A percentile compares a stretch with the other conserved stretches of the same genome.
These are phyloP conservation scores for Meloidogyne chitwoodi DNA, from an alignment of 1,140 invertebrate species.

Conservation along the genomic window DNA sequence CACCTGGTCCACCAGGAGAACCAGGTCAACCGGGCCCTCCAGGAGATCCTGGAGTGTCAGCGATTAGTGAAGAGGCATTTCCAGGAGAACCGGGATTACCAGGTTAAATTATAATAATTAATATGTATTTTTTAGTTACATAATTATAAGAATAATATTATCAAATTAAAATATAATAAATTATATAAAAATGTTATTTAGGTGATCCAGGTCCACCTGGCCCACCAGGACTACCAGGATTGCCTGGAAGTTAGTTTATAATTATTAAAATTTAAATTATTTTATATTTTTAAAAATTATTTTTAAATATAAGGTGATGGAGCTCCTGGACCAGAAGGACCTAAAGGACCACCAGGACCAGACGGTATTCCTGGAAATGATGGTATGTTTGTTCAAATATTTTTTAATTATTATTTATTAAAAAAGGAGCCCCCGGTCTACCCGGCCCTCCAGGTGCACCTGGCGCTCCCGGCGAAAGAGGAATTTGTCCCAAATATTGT, in stretches of 20 bases:
- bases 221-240: conserved; percentile 22
- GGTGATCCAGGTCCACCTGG: conserved; percentile 23
- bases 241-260: conserved; percentile 19
- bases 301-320: conserved; percentile 5
- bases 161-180: not conserved
- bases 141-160: no score
- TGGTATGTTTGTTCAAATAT: not conserved
- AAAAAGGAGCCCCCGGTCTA: conserved; percentile 43
- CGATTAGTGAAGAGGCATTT: conserved; percentile 15
- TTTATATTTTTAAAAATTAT: not conserved
- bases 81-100: conserved; percentile 30
- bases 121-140: not conserved
- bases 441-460: conserved; percentile 51
- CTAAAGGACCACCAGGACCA: conserved; percentile 26
- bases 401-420: not conserved
- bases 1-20: conserved; percentile 25
- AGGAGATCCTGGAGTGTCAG: conserved; percentile 24
- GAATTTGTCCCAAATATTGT: conserved; percentile 53
- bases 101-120: not conserved
- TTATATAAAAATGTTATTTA: not conserved
- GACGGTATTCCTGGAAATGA: conserved; percentile 25
- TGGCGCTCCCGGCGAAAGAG: conserved; percentile 50
- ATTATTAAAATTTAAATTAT: no score
- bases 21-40: conserved; percentile 23
- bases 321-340: conserved; percentile 19